phyloP scores from a whole-genome alignment of 1,140 invertebrate species.

The Oryzaephilus surinamensis region DNA sequence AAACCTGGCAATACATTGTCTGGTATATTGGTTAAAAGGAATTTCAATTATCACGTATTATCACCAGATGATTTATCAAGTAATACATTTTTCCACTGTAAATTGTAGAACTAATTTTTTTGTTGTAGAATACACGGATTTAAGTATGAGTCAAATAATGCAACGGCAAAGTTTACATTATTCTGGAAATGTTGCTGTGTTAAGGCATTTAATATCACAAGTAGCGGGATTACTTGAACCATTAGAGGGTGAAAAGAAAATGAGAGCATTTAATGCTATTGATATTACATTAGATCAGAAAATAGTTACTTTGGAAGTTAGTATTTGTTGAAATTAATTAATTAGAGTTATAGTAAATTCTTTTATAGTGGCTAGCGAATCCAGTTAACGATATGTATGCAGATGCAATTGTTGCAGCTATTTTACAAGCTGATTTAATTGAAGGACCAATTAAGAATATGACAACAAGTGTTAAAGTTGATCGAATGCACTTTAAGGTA shows the following conservation, averaged over 20 bases:
- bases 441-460: slow-evolving; percentile 48
- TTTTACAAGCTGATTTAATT: slow-evolving; percentile 64
- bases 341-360: slow-evolving; percentile 9
- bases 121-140: slow-evolving; percentile 83
- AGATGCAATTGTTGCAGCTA: slow-evolving; percentile 80
- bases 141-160: slow-evolving; percentile 84
- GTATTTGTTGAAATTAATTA: slow-evolving; percentile 5
- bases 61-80: slow-evolving; percentile 83
- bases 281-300: slow-evolving; percentile 76
- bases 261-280: slow-evolving; percentile 68
- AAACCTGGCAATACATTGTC: slow-evolving; percentile 70
- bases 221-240: slow-evolving; percentile 65
- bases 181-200: slow-evolving; percentile 60
- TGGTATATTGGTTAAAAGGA: slow-evolving; percentile 91
- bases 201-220: slow-evolving; percentile 70
- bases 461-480: slow-evolving; percentile 55
- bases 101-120: slow-evolving; percentile 4
- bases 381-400: slow-evolving; percentile 97
- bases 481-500: slow-evolving; percentile 77
- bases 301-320: slow-evolving; percentile 72
- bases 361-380: slow-evolving; percentile 76
- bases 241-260: slow-evolving; percentile 56
- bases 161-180: slow-evolving; percentile 86
- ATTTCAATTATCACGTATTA: slow-evolving; percentile 97
- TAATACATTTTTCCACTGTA: slow-evolving; percentile 34